Conservation (phyloP, 2,888 invertebrate genomes). For the Eristalis tenax region DNA sequence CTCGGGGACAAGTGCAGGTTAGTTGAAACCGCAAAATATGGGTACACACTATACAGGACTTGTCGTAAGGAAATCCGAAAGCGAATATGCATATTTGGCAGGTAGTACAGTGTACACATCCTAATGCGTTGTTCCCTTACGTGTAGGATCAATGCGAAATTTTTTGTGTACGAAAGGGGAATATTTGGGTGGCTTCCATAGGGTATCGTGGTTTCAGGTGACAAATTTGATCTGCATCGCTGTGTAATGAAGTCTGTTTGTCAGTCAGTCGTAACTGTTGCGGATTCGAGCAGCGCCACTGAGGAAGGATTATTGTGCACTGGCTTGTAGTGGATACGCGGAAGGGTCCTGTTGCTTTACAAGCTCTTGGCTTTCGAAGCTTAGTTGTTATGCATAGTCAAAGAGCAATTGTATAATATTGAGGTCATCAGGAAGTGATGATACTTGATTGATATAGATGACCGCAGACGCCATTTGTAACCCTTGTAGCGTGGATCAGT, state of each 20-base stretch:
- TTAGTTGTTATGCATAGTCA: too few relatives aligned
- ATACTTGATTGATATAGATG: too few relatives aligned
- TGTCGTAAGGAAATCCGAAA: slow-evolving; percentile 71
- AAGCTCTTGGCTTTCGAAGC: too few relatives aligned
- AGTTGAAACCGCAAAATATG: slow-evolving; percentile 56
- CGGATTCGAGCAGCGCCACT: slow-evolving; percentile 27
- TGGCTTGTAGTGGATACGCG: background rate
- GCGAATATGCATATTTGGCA: slow-evolving; percentile 35
- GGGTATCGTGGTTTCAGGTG: slow-evolving; percentile 67
- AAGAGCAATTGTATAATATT: too few relatives aligned
- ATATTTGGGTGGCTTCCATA: slow-evolving; percentile 71
- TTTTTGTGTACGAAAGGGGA: slow-evolving; percentile 39
- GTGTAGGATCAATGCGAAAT: slow-evolving; percentile 42
- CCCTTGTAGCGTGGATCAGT: too few relatives aligned
- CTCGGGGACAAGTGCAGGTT: slow-evolving; percentile 49
- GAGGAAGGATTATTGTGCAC: slow-evolving; percentile 38
- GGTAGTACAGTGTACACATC: slow-evolving; percentile 46
- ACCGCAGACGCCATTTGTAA: too few relatives aligned
- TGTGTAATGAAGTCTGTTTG: slow-evolving; percentile 49
- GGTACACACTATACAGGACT: slow-evolving; percentile 58
- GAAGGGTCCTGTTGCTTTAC: background rate
- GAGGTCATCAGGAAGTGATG: too few relatives aligned
- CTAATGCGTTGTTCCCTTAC: slow-evolving; percentile 50
- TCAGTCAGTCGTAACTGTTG: slow-evolving; percentile 44
- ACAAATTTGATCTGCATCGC: slow-evolving; percentile 67